Base-by-base conservation (phyloP, 2,797 vertebrate species). In the Chelidonichthys spinosus region DNA sequence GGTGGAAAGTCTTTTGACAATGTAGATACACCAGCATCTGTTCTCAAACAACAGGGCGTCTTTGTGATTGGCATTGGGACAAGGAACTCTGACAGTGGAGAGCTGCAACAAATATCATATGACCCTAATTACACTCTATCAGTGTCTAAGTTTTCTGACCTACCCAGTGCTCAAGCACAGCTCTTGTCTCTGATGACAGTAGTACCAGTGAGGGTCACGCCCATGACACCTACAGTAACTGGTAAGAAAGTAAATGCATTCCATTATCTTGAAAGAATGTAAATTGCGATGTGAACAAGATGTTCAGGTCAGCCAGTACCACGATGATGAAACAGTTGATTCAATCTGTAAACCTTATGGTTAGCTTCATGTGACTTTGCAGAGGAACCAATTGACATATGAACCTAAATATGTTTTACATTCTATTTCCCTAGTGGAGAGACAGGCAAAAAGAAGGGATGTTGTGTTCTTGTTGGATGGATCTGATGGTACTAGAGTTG, bases 1-100 rank as follows among this genome's bases (percentile, higher is more conserved):
- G 92, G 94, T 1, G 95, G 94, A 78, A 86, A 78, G 25, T 96
- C 95, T 5, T 90, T 80, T 59, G 96, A 97, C 0, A 92, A 94
- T 0, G 92, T 96, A 42, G 84, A 89, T 58, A 68, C 88, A 0
- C 78, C 95, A 0, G 91, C 90, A 0, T 55, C 71, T 7, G 92
- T 94, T 77, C 85, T 96, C 63, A 96, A 95, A 88, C 79, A 91
- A 84, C 82, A 90, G 0, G 93, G 94, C 0, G 93, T 96, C 65
- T 92, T 25, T 25, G 25, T 95, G 0, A 92, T 95, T 67, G 62
- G 90, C 2, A 72, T 96, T 7, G 93, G 90, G 2, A 85, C 72
- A 7, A 84, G 78, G 56, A 50, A 1, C 53, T 71, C 84, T 60
- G 85, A 88, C 32, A 43, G 13, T 13, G 50, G 42, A 70, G 88